Evolutionary conservation across 1,140 invertebrate species (phyloP).

Genomic region (Mylabris phalerata): DNA sequence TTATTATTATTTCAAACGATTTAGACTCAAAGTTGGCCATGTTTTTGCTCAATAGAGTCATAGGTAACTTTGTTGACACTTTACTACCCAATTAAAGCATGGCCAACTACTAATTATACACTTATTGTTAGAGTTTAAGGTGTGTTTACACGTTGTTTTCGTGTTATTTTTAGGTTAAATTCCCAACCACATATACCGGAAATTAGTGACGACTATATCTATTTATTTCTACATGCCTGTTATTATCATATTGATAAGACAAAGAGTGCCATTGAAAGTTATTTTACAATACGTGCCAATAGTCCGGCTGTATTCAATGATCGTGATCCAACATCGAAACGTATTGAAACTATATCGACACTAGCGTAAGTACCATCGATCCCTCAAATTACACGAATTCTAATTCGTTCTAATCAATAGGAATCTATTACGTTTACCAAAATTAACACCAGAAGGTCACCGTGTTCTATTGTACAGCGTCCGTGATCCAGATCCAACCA

Average conservation of each 20-base stretch:
- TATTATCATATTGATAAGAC: slow-evolving; percentile 52
- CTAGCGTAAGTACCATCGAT: slow-evolving; percentile 45
- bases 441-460: slow-evolving; percentile 53
- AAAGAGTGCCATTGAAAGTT: slow-evolving; percentile 51
- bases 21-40: no score
- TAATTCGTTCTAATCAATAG: slow-evolving; percentile 30
- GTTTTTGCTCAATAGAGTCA: no score
- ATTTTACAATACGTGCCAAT: slow-evolving; percentile 50
- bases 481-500: slow-evolving; percentile 51
- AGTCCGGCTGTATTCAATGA: slow-evolving; percentile 49
- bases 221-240: slow-evolving; percentile 53
- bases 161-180: slow-evolving; percentile 47
- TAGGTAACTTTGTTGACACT: no score
- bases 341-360: slow-evolving; percentile 46
- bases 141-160: not conserved
- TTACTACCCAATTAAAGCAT: no score
- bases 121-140: no score
- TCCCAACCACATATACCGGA: slow-evolving; percentile 50
- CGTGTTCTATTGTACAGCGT: slow-evolving; percentile 52
- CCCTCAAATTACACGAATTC: not conserved
- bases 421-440: slow-evolving; percentile 44
- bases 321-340: slow-evolving; percentile 45
- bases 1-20: no score
- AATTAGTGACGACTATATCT: slow-evolving; percentile 51
- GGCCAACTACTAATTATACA: no score